phyloP scores from a whole-genome alignment of 2,888 invertebrate species.

The Trichogramma evanescens region DNA sequence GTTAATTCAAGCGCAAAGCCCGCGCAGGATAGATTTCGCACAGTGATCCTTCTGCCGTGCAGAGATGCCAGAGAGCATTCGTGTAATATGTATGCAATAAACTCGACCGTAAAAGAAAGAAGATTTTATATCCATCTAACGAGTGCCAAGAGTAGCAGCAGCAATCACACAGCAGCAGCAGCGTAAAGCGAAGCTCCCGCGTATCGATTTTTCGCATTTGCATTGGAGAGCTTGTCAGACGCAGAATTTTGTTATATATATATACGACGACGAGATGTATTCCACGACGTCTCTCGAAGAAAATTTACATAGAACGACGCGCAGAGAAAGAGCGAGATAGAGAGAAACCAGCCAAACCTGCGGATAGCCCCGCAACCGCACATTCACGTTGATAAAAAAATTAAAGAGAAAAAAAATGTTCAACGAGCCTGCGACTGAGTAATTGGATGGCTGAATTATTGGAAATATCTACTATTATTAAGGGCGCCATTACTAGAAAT shows the following conservation, averaged over 20 bases:
- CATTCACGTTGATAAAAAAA: no score
- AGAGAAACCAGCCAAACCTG: not conserved
- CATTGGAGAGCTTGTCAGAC: slow-evolving; percentile 22
- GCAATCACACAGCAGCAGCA: no score
- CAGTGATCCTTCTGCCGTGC: no score
- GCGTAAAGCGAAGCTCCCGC: not conserved
- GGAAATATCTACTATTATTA: no score
- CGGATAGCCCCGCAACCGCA: no score
- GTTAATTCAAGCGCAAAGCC: no score
- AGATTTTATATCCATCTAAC: slow-evolving; percentile 7
- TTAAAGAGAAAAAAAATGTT: no score
- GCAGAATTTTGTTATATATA: slow-evolving; percentile 15
- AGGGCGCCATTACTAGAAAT: no score
- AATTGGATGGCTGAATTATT: slow-evolving; percentile 29
- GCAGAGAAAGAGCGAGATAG: not conserved
- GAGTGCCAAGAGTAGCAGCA: slow-evolving; percentile 2
- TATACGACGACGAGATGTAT: slow-evolving; percentile 5
- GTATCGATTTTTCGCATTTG: slow-evolving; percentile 21
- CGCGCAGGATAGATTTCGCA: no score
- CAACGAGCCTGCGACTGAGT: slow-evolving; percentile 26
- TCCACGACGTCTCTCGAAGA: not conserved
- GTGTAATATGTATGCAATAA: no score
- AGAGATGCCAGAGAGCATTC: no score
- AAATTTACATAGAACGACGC: not conserved
- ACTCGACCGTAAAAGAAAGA: not conserved